Conservation (phyloP, 2,888 invertebrate species). For the Patella depressa region DNA sequence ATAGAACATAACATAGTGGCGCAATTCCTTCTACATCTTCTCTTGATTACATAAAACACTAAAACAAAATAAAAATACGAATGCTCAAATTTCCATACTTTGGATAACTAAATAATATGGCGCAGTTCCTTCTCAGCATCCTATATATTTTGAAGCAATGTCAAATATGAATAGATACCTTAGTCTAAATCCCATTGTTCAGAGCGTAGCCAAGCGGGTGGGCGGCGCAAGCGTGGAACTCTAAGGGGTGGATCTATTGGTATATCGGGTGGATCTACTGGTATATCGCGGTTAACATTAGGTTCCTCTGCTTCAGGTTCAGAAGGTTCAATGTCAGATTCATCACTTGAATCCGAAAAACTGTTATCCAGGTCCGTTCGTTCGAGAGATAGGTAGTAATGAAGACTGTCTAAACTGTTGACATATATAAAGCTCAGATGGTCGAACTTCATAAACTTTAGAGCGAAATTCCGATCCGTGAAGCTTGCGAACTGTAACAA, state of each 20-base stretch:
- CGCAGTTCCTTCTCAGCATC: background rate
- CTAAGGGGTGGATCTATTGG: background rate
- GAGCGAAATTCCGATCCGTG: background rate
- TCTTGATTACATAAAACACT: background rate
- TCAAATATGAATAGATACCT: background rate
- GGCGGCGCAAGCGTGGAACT: background rate
- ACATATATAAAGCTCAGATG: background rate
- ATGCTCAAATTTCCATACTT: background rate
- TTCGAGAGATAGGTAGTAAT: too few species aligned
- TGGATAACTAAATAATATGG: background rate
- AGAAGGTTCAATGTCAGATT: too few species aligned
- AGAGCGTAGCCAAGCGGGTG: constrained; percentile 6
- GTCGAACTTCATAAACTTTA: background rate
- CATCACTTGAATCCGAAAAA: too few species aligned
- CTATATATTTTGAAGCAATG: background rate
- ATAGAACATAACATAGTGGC: constrained; percentile 7
- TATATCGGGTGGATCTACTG: too few species aligned
- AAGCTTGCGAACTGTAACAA: background rate
- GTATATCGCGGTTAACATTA: too few species aligned
- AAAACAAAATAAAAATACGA: background rate
- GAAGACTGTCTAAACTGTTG: too few species aligned
- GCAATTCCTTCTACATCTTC: background rate
- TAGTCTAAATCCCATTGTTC: background rate
- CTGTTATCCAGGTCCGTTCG: too few species aligned
- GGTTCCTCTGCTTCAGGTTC: too few species aligned